These are phyloP conservation scores for Isichthys henryi DNA, from an alignment of 2,113 vertebrate genomes.

Conservation along the genomic window DNA sequence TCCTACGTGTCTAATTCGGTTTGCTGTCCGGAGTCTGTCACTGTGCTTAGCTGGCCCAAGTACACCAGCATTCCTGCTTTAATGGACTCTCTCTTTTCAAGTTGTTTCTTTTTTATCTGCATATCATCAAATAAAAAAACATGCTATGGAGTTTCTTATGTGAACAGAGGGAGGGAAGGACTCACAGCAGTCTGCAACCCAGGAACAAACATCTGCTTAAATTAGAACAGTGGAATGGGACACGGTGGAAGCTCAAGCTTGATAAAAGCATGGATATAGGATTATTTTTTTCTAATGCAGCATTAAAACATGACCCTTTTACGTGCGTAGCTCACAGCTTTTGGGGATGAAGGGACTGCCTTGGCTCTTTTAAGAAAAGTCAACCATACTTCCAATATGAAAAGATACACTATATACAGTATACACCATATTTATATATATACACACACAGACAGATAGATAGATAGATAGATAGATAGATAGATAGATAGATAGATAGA, in stretches of 20 bases:
- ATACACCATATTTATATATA: not conserved
- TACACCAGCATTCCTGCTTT: not conserved
- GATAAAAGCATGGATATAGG: slow-evolving; percentile 24
- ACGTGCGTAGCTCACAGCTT: slow-evolving; percentile 26
- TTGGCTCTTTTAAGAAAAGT: slow-evolving; percentile 23
- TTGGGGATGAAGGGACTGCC: slow-evolving; percentile 19
- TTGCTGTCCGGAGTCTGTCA: not conserved
- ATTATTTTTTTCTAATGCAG: slow-evolving; percentile 15
- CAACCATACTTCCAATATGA: slow-evolving; percentile 26
- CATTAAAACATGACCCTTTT: slow-evolving; percentile 27
- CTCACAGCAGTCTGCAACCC: slow-evolving; percentile 9
- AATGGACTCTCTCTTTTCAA: not conserved
- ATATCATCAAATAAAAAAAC: slow-evolving; percentile 1
- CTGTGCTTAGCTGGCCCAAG: not conserved
- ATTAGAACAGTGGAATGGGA: slow-evolving; percentile 25
- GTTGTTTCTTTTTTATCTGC: not conserved
- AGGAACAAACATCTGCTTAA: slow-evolving; percentile 22
- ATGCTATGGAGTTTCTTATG: not conserved
- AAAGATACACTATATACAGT: not conserved
- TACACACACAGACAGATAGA: not conserved
- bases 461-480: not conserved
- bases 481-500: no score
- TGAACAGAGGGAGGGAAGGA: slow-evolving; percentile 1
- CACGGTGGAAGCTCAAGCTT: slow-evolving; percentile 1
- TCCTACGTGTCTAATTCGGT: not conserved